Base-by-base conservation (phyloP, 2,888 invertebrate genomes). In the Chelonus formosanus region DNA sequence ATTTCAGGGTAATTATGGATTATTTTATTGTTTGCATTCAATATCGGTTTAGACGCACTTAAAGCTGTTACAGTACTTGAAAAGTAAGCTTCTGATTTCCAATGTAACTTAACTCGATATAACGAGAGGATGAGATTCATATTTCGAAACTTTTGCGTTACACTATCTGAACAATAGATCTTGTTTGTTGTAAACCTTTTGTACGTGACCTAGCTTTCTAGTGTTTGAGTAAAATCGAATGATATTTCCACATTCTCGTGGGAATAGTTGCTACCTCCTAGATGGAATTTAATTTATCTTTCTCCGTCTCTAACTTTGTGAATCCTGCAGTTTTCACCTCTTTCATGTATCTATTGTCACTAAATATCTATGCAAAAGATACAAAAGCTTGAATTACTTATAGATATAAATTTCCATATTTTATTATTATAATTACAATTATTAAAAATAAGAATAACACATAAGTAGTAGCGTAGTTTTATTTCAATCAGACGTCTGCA, bases 191-290 rank as follows among this genome's bases (percentile, higher is more conserved):
- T 6, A 43, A 5, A 31, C 10, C 7, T 20, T 43, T 40, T 10
- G 35, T 35, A n/a, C 20, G 2, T 10, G n/a, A 31, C 5, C 36
- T 31, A 20, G n/a, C 48, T 10, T 48, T 5, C 5, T 7, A 35
- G 44, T 20, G 20, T 20, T 20, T 20, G 20, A 20, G 20, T 20
- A 54, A 61, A 62, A 54, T 62, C 62, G 54, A 54, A 45, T 54
- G 62, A 62, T 62, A 62, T 54, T 62, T 54, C 35, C 45, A 54
- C 62, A 44, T 10, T 54, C 40, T 10, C 54, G 20, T 20, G 36
- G 54, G 62, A 62, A 43, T 62, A 62, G 54, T 62, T 54, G 35
- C 45, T 32, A 31, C 32, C 20, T 20, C 5, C 5, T 45, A 31
- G 36, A 10, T 20, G 20, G 47, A 47, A 48, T 47, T 48, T 47